Conservation (phyloP, 53 echinoderm and acorn worm genomes). For the Crossaster papposus region DNA sequence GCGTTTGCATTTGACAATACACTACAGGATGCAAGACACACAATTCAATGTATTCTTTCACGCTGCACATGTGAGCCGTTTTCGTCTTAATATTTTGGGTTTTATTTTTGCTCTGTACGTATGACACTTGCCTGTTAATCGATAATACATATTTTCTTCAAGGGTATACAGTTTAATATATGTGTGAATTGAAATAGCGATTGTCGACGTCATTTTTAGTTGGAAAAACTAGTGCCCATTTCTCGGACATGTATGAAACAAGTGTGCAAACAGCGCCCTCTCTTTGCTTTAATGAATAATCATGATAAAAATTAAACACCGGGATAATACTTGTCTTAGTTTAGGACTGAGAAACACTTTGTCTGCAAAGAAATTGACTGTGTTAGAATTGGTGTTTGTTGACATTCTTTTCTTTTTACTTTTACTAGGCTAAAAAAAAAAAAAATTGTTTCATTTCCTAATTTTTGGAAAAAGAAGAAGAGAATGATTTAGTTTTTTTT, state of each 20-base stretch:
- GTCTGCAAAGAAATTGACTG: too few relatives aligned
- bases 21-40: slow-evolving; percentile 15
- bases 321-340: too few relatives aligned
- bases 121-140: background rate
- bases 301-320: too few relatives aligned
- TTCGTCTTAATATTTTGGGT: background rate
- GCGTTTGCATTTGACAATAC: background rate
- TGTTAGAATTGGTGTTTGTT: too few relatives aligned
- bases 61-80: background rate
- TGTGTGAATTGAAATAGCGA: background rate
- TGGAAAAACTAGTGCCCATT: background rate
- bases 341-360: too few relatives aligned
- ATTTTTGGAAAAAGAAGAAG: too few relatives aligned
- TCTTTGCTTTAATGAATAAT: too few relatives aligned
- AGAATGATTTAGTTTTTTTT: too few relatives aligned
- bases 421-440: too few relatives aligned
- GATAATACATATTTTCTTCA: background rate
- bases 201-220: background rate
- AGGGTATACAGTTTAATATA: background rate
- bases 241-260: background rate
- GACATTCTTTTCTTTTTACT: too few relatives aligned
- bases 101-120: background rate
- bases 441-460: too few relatives aligned
- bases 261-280: background rate
- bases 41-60: background rate